Evolutionary conservation across 2,113 vertebrate species (phyloP).

Genomic region (Monopterus albus): DNA sequence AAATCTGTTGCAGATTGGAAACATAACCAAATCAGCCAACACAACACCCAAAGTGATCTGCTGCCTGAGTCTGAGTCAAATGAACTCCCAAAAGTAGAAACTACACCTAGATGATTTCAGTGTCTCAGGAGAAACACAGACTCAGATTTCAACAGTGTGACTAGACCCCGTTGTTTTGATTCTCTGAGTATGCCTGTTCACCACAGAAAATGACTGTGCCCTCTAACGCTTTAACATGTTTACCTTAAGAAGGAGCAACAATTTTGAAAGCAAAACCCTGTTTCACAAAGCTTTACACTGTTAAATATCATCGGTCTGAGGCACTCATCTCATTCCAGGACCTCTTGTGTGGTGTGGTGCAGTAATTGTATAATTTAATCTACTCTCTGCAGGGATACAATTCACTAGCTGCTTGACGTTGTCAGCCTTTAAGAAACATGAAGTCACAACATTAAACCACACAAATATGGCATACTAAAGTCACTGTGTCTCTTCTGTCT

Average conservation of each 20-base stretch:
- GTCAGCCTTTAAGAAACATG: conserved; percentile 23
- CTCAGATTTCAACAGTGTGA: not conserved
- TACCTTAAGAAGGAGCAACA: too few relatives aligned
- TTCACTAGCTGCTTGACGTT: not conserved
- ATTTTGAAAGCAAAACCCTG: too few relatives aligned
- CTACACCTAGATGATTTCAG: not conserved
- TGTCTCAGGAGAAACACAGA: not conserved
- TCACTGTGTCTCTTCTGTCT: conserved; percentile 25
- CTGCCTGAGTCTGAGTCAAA: conserved; percentile 1
- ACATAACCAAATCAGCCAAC: conserved; percentile 20
- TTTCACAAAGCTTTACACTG: not conserved
- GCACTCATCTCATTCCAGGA: not conserved
- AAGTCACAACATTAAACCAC: conserved; percentile 33
- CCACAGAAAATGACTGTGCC: not conserved
- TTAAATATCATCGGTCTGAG: not conserved
- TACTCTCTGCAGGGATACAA: conserved; percentile 1
- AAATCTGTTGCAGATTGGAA: conserved; percentile 54
- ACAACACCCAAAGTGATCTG: conserved; percentile 23
- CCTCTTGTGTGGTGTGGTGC: not conserved
- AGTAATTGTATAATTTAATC: conserved; percentile 13
- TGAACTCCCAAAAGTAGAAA: conserved; percentile 2
- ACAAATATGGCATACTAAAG: conserved; percentile 48
- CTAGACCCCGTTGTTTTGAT: not conserved
- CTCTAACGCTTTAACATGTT: not conserved
- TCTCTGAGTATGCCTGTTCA: not conserved